Conservation (phyloP, 2,888 invertebrate species). For the Drosophila ochracea region DNA sequence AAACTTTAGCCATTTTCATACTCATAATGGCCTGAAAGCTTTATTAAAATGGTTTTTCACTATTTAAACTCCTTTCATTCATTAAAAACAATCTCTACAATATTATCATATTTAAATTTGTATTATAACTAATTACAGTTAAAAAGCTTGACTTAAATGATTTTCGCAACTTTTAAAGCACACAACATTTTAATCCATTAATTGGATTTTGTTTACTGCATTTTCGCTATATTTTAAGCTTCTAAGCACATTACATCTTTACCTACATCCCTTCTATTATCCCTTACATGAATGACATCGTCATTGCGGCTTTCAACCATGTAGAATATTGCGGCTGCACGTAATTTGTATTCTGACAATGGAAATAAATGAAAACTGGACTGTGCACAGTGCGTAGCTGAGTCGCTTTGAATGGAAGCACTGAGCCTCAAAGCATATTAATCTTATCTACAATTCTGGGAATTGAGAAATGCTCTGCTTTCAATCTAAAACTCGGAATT, state of each 20-base stretch:
- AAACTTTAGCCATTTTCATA: too few species aligned
- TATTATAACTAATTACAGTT: not conserved
- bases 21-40: not conserved
- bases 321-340: not conserved
- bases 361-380: constrained; percentile 14
- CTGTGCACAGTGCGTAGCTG: constrained; percentile 7
- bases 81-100: not conserved
- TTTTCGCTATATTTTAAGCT: not conserved
- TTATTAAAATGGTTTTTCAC: not conserved
- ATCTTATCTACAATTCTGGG: constrained; percentile 17
- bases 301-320: not conserved
- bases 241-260: not conserved
- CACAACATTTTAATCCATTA: not conserved
- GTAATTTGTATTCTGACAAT: constrained; percentile 17
- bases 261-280: not conserved
- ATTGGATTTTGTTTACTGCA: not conserved
- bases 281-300: not conserved
- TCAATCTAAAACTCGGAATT: constrained; percentile 2
- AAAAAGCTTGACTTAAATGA: not conserved
- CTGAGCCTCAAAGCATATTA: constrained; percentile 19
- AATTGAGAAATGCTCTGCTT: not conserved
- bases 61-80: not conserved
- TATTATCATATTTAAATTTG: not conserved
- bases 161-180: not conserved
- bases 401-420: constrained; percentile 5